Evolutionary conservation across 2,888 invertebrate species (phyloP).

Genomic region (Cyclophora punctaria): DNA sequence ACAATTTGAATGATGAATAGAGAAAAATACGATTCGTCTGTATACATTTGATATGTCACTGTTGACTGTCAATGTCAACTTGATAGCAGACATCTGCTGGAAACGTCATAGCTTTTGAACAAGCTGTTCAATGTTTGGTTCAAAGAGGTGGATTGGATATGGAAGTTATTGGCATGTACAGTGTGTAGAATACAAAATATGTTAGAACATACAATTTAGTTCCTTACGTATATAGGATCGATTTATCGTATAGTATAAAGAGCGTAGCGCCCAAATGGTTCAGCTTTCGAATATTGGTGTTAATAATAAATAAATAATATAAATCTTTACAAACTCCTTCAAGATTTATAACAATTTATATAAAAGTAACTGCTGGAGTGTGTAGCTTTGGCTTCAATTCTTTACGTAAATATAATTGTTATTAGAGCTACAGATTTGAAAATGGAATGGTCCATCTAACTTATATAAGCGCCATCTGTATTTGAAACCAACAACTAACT

Average conservation of each 20-base stretch:
- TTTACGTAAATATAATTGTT: slow-evolving; percentile 8
- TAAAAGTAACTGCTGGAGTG: slow-evolving; percentile 4
- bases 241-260: slow-evolving; percentile 54
- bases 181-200: slow-evolving; percentile 49
- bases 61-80: no score
- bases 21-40: no score
- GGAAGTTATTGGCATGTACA: slow-evolving; percentile 31
- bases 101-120: no score
- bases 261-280: slow-evolving; percentile 56
- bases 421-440: no score
- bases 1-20: no score
- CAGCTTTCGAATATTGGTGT: slow-evolving; percentile 74
- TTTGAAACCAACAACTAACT: slow-evolving; percentile 21
- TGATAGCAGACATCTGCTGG: no score
- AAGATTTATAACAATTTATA: slow-evolving; percentile 33
- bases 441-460: no score
- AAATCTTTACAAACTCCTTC: slow-evolving; percentile 52
- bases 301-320: slow-evolving; percentile 36
- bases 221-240: slow-evolving; percentile 47
- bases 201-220: slow-evolving; percentile 55
- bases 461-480: no score
- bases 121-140: no score
- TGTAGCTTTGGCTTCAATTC: slow-evolving; percentile 36
- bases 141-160: neutral
- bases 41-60: no score